Evolutionary conservation across 2,888 invertebrate genomes (phyloP).

Genomic region (Patella ulyssiponensis): DNA sequence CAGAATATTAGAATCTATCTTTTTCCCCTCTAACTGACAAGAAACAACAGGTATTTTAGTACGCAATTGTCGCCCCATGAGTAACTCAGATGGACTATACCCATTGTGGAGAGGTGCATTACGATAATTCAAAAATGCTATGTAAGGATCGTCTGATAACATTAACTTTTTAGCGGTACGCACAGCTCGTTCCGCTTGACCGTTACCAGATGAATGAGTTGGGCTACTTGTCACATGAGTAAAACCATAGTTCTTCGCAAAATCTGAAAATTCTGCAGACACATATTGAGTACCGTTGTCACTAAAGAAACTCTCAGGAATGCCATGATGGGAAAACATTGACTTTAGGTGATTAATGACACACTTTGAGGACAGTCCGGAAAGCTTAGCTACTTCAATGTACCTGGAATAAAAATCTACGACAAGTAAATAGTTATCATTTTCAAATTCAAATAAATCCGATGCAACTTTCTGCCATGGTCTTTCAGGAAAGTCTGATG

Average conservation of each 20-base stretch:
- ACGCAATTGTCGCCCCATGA: neutral
- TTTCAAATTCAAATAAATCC: no score
- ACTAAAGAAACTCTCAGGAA: constrained; percentile 13
- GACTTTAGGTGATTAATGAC: constrained; percentile 18
- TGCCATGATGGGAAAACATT: constrained; percentile 18
- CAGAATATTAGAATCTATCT: no score
- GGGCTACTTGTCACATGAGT: neutral
- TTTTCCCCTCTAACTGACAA: no score
- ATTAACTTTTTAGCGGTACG: neutral
- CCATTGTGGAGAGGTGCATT: neutral
- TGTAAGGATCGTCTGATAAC: neutral
- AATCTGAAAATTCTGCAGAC: neutral
- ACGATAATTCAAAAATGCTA: neutral
- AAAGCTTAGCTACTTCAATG: no score
- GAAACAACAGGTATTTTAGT: no score
- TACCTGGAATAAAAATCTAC: no score
- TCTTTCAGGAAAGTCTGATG: no score
- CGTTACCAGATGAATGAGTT: no score
- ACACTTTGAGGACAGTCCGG: constrained; percentile 13
- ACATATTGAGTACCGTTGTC: neutral
- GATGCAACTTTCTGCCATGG: no score
- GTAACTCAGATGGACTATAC: neutral
- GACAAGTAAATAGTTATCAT: no score
- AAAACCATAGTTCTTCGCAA: neutral
- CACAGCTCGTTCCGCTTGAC: neutral